Evolutionary conservation across 2,113 vertebrate species (phyloP).

Genomic region (Actenoides hombroni): DNA sequence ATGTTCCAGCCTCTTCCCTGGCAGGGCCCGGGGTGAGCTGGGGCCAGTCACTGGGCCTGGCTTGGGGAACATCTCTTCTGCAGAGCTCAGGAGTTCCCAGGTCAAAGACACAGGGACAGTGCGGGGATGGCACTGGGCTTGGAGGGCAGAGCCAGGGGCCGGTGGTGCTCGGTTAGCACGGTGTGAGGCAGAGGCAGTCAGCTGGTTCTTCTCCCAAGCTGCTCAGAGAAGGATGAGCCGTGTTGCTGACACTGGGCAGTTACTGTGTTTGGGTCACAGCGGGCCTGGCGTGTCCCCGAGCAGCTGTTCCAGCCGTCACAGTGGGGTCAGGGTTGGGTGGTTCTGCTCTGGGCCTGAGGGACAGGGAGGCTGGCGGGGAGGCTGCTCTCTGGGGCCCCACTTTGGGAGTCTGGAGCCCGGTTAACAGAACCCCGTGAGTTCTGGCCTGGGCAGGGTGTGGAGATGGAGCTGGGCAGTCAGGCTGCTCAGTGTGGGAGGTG

Average conservation of each 20-base stretch:
- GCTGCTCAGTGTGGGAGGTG: fast-evolving
- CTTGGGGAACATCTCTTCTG: fast-evolving
- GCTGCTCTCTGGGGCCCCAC: fast-evolving
- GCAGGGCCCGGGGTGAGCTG: not conserved
- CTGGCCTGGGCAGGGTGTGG: fast-evolving
- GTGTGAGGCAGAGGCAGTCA: fast-evolving
- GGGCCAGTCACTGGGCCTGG: fast-evolving
- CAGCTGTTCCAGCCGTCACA: fast-evolving
- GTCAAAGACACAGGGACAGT: fast-evolving
- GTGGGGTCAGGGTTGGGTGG: fast-evolving
- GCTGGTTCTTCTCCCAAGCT: not conserved
- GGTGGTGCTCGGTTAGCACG: fast-evolving
- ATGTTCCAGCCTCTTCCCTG: too few relatives aligned
- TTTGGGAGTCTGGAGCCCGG: not conserved
- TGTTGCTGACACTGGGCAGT: not conserved
- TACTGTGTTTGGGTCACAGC: fast-evolving
- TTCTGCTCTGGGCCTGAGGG: not conserved
- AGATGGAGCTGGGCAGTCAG: fast-evolving
- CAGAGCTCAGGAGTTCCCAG: not conserved
- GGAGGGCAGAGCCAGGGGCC: not conserved
- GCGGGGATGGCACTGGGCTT: fast-evolving
- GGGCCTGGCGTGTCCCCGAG: fast-evolving
- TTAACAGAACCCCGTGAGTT: not conserved
- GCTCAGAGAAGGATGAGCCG: not conserved
- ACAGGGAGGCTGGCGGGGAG: not conserved